phyloP scores from a whole-genome alignment of 2,797 vertebrate genomes.

The Otus scops region DNA sequence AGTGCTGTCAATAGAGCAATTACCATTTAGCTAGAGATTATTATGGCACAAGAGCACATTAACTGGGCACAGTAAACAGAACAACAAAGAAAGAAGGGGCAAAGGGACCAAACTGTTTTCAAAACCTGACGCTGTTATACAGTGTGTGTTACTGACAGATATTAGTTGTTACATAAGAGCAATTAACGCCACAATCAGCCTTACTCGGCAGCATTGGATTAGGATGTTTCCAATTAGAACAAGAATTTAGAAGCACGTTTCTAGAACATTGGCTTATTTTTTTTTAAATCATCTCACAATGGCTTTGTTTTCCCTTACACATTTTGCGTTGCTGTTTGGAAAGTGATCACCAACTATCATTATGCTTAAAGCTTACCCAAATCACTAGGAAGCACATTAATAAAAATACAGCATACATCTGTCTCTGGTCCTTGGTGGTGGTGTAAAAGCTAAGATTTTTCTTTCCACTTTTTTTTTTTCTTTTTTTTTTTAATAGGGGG shows the following conservation, averaged over 20 bases:
- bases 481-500: not conserved
- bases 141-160: slow-evolving; percentile 62
- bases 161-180: slow-evolving; percentile 77
- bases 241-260: slow-evolving; percentile 40
- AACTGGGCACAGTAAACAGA: slow-evolving; percentile 81
- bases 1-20: slow-evolving; percentile 88
- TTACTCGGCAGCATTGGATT: slow-evolving; percentile 1
- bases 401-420: slow-evolving; percentile 21
- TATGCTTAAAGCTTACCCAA: not conserved
- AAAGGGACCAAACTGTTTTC: slow-evolving; percentile 71
- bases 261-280: slow-evolving; percentile 11
- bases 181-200: slow-evolving; percentile 70
- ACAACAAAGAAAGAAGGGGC: slow-evolving; percentile 78
- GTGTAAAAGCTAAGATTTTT: not conserved
- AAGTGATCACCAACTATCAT: not conserved
- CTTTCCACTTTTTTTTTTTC: not conserved
- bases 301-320: not conserved
- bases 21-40: slow-evolving; percentile 87
- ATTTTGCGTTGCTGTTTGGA: not conserved
- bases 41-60: slow-evolving; percentile 84
- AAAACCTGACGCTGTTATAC: slow-evolving; percentile 62
- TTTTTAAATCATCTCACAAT: not conserved
- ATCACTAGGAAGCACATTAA: not conserved
- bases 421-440: not conserved
- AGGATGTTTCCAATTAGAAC: slow-evolving; percentile 59